phyloP scores from a whole-genome alignment of 1,140 invertebrate genomes.

The Samia ricini region DNA sequence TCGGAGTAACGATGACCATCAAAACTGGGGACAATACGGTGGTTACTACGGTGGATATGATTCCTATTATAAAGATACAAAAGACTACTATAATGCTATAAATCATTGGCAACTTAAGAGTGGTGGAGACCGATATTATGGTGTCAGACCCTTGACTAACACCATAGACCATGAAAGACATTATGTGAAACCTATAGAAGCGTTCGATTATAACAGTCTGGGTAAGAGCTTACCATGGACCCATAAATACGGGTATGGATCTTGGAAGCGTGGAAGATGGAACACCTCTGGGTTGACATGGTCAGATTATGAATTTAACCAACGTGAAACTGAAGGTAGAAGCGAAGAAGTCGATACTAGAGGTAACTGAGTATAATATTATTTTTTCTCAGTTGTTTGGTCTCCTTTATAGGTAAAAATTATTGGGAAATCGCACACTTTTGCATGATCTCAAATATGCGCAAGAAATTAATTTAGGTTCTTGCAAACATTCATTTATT shows the following conservation, averaged over 20 bases:
- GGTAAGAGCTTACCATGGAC: slow-evolving; percentile 25
- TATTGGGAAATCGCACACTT: no score
- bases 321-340: slow-evolving; percentile 27
- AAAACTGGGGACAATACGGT: slow-evolving; percentile 66
- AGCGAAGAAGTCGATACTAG: slow-evolving; percentile 42
- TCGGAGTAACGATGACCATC: slow-evolving; percentile 42
- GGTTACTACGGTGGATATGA: slow-evolving; percentile 55
- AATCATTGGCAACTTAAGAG: slow-evolving; percentile 52
- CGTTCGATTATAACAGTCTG: slow-evolving; percentile 55
- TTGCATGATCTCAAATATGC: no score
- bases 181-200: neutral
- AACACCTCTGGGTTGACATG: slow-evolving; percentile 37
- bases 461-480: no score
- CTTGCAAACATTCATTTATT: no score
- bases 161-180: slow-evolving; percentile 19
- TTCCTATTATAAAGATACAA: slow-evolving; percentile 59
- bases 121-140: slow-evolving; percentile 28
- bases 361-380: slow-evolving; percentile 25
- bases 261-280: slow-evolving; percentile 53
- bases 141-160: slow-evolving; percentile 37
- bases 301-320: slow-evolving; percentile 28
- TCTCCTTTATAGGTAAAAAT: no score
- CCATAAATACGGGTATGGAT: slow-evolving; percentile 45
- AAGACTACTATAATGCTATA: slow-evolving; percentile 58
- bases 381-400: no score